Conservation (phyloP, 2,888 invertebrate genomes). For the Xiphydria camelus region DNA sequence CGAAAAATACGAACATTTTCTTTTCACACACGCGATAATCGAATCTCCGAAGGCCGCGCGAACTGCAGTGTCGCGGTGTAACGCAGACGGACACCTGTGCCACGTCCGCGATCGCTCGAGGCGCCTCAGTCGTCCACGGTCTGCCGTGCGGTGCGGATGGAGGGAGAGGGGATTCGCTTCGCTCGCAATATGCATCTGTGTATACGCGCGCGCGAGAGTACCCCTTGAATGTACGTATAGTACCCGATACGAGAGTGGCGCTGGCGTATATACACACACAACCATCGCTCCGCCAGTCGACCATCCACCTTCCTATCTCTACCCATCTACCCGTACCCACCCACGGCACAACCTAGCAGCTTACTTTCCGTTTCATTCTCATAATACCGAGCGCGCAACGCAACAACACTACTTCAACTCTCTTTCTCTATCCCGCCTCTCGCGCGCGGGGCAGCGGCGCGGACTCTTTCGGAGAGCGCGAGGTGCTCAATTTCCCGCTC, state of each 20-base stretch:
- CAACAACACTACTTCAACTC: conserved; percentile 29
- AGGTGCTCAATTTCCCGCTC: conserved; percentile 9
- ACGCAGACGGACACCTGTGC: conserved; percentile 44
- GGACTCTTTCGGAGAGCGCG: neutral
- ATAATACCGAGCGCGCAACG: conserved; percentile 8
- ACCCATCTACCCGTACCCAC: too few species aligned
- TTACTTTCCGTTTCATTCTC: conserved; percentile 19
- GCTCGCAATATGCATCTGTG: too few species aligned
- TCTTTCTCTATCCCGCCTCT: conserved; percentile 10
- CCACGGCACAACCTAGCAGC: conserved; percentile 7
- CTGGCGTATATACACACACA: too few species aligned
- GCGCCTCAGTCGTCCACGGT: conserved; percentile 26
- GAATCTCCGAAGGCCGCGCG: too few species aligned
- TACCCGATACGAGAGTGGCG: neutral
- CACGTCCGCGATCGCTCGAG: conserved; percentile 37
- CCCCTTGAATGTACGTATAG: neutral
- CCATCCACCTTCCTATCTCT: too few species aligned
- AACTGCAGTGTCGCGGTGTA: too few species aligned
- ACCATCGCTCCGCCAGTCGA: too few species aligned
- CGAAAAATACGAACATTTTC: too few species aligned
- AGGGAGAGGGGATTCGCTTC: too few species aligned
- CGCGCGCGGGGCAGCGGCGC: conserved; percentile 2
- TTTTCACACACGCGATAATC: too few species aligned
- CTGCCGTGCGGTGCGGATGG: too few species aligned
- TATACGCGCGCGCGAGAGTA: conserved; percentile 2